Base-by-base conservation (phyloP, 2,113 vertebrate species). In the Pimephales promelas region DNA sequence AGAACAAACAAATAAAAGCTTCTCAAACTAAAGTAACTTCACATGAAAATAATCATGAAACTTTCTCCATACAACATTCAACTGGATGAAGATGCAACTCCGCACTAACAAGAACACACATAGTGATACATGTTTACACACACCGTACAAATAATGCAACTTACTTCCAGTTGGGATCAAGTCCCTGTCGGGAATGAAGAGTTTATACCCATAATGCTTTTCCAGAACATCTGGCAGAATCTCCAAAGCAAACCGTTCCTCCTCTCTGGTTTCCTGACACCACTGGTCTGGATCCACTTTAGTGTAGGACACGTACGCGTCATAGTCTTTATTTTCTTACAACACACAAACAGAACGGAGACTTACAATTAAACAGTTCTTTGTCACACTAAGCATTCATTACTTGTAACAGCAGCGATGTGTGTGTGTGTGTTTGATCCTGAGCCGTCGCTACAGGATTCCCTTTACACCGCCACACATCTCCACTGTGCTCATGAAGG, bases 91-190 rank as follows among this genome's bases (percentile, higher is more conserved):
- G 54, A 59, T 26, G 22, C 31, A 59, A 3, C 49, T 34, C 26
- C 3, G 91, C 54, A 71, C 61, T 70, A 61, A 76, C 26, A 52
- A 16, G 49, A n/a, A 79, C 40, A 68, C 61, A 18, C 28, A 64
- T 0, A 47, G 43, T 47, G 1, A 47, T 47, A 47, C 45, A 40
- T 1, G 14, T 8, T 81, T 4, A 83, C 22, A 26, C 52, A 70
- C 14, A 79, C n/a, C 31, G 52, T 14, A 61, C 43, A 36, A 24
- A 3, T 6, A 74, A 18, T 24, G 56, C 85, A 85, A 96, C 98
- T 98, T 96, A 99, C 98, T 99, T 97, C 97, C 97, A 92, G 98
- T 98, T 88, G 98, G 97, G 91, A 99, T 99, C 93, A 99, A 95
- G 95, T 99, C 98, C 95, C 98, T 97, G 87, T 99, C 98, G 92